Conservation (phyloP, 2,888 invertebrate species). For the Lochmaea capreae region DNA sequence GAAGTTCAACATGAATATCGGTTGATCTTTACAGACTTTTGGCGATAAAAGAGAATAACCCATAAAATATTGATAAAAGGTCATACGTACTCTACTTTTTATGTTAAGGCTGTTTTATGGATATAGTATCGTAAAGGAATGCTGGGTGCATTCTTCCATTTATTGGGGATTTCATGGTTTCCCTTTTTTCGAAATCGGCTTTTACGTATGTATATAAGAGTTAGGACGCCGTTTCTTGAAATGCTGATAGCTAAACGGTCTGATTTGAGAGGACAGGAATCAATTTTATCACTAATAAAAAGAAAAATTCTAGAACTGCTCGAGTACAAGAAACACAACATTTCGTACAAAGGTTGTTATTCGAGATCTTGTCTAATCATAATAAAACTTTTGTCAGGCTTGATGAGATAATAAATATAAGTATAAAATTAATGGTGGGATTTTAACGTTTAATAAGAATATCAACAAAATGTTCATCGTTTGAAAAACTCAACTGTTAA, state of each 20-base stretch:
- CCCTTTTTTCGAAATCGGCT: constrained; percentile 18
- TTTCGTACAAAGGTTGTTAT: too few species aligned
- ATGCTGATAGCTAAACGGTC: neutral
- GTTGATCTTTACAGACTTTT: constrained; percentile 28
- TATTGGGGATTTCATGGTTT: constrained; percentile 27
- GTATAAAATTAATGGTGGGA: too few species aligned
- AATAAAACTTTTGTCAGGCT: too few species aligned
- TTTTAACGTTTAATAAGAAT: too few species aligned
- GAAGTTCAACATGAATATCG: constrained; percentile 28
- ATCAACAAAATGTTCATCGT: too few species aligned
- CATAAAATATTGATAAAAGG: constrained; percentile 34
- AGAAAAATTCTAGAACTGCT: neutral
- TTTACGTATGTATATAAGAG: constrained; percentile 22
- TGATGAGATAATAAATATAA: too few species aligned
- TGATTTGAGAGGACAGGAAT: neutral
- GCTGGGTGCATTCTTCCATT: constrained; percentile 16
- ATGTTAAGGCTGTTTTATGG: constrained; percentile 29
- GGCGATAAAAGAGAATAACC: constrained; percentile 30
- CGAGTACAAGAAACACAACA: too few species aligned
- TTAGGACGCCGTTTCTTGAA: neutral
- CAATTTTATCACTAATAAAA: neutral
- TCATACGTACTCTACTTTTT: constrained; percentile 26
- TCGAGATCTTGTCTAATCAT: too few species aligned
- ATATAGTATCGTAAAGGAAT: constrained; percentile 21
- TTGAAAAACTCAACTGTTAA: too few species aligned